Base-by-base conservation (phyloP, 1,140 invertebrate species). In the Saccostrea glomerata region DNA sequence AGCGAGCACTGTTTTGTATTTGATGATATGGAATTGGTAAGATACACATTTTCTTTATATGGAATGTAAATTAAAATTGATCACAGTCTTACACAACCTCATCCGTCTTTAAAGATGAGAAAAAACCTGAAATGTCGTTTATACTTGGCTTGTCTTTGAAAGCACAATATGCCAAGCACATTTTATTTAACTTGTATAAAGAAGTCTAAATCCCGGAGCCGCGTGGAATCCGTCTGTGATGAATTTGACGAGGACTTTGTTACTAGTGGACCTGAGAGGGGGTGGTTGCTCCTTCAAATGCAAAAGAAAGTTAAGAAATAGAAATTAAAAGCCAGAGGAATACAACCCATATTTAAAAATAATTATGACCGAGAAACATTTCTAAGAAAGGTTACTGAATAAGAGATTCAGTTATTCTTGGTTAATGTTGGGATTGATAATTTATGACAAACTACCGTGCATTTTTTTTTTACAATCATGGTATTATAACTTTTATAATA, bases 191-290 rank as follows among this genome's bases (percentile, higher is more conserved):
- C 93, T 93, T 15, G 90, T 87, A 84, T 89, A 93, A 5, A 70
- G 83, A 1, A 93, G 54, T 86, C 92, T 83, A 86, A 93, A 93
- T 20, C 88, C 88, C 11, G 91, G 89, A 5, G 92, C 88, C 15
- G 85, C 87, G 13, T 89, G 87, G 0, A 86, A 73, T 12, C 93
- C 93, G 87, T 92, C 89, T 0, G 92, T 92, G 0, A 90, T 88
- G 89, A 91, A 91, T 60, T 90, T 90, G 0, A 93, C 90, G 25
- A 86, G 89, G n/a, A 91, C 90, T 12, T 84, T 58, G 82, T 92
- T 93, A 30, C 87, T 82, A n/a, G 87, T 87, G 13, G 91, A 85
- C n/a, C 83, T 89, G 58, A 93, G 85, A 15, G 88, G 20, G 20
- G 91, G 90, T 58, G 90, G 91, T 6, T 63, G 63, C 40, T 90